Conservation (phyloP, 2,113 vertebrate species). For the Sinosuthora webbiana region DNA sequence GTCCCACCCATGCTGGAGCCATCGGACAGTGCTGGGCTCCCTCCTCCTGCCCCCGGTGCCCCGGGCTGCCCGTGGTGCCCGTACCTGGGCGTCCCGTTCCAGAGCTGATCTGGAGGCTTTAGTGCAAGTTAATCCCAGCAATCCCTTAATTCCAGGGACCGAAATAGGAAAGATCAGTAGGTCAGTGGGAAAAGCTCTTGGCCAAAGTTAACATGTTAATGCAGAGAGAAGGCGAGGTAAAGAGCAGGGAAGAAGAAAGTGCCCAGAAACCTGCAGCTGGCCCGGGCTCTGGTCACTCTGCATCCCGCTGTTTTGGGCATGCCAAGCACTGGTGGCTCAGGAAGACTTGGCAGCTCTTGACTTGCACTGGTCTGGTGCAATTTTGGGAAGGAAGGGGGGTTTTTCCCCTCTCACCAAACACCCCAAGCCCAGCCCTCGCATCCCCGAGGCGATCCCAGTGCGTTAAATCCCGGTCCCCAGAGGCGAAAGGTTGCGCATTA, state of each 20-base stretch:
- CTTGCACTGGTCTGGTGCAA: fast-evolving
- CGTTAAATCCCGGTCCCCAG: not conserved
- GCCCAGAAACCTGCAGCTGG: not conserved
- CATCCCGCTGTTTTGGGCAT: fast-evolving
- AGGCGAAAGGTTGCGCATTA: slow-evolving; percentile 8
- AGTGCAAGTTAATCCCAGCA: slow-evolving; percentile 50
- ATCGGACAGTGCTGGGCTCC: fast-evolving
- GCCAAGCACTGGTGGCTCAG: fast-evolving
- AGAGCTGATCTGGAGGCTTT: slow-evolving; percentile 38
- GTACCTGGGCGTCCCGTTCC: slow-evolving; percentile 10
- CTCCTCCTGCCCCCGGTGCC: not conserved
- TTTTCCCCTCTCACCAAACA: not conserved
- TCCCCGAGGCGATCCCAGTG: fast-evolving
- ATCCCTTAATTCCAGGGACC: slow-evolving; percentile 60
- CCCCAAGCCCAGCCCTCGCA: fast-evolving
- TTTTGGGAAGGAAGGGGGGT: not conserved
- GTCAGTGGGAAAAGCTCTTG: slow-evolving; percentile 65
- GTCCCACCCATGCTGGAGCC: not conserved
- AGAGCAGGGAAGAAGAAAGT: not conserved
- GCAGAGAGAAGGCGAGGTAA: not conserved
- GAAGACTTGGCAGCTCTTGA: not conserved
- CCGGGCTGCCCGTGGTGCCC: not conserved
- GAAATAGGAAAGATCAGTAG: slow-evolving; percentile 70
- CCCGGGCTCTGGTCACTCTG: fast-evolving
- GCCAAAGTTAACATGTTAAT: slow-evolving; percentile 32